Evolutionary conservation across 2,888 invertebrate genomes (phyloP).

Genomic region (Tiliacea citrago): DNA sequence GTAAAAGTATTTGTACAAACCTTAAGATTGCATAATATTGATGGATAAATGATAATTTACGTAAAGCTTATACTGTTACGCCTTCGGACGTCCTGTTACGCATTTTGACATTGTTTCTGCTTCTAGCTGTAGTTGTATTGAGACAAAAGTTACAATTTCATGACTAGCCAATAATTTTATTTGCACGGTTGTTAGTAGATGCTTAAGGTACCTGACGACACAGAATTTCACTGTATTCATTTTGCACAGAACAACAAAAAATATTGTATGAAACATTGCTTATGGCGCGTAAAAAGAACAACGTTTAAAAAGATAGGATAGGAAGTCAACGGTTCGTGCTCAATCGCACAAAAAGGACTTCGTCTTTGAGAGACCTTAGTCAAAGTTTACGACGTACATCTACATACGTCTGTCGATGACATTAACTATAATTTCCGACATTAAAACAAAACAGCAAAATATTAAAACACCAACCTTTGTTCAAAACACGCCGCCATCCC

Average conservation of each 20-base stretch:
- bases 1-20: no score
- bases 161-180: no score
- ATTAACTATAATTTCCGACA: neutral
- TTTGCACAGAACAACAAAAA: neutral
- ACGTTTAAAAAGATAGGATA: neutral
- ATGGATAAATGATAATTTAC: no score
- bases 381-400: neutral
- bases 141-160: neutral
- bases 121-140: neutral
- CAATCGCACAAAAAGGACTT: no score
- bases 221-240: neutral
- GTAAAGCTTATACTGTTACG: neutral
- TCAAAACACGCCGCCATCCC: slow-evolving; percentile 84
- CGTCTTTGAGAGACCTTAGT: neutral
- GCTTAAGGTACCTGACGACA: no score
- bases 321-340: neutral
- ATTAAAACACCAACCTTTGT: slow-evolving; percentile 74
- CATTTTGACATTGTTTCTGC: no score
- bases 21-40: no score
- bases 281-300: no score
- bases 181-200: neutral
- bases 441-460: neutral
- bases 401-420: neutral
- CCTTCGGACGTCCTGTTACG: neutral
- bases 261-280: neutral